Evolutionary conservation across 2,113 vertebrate genomes (phyloP).

Genomic region (Sebastes schlegelii): DNA sequence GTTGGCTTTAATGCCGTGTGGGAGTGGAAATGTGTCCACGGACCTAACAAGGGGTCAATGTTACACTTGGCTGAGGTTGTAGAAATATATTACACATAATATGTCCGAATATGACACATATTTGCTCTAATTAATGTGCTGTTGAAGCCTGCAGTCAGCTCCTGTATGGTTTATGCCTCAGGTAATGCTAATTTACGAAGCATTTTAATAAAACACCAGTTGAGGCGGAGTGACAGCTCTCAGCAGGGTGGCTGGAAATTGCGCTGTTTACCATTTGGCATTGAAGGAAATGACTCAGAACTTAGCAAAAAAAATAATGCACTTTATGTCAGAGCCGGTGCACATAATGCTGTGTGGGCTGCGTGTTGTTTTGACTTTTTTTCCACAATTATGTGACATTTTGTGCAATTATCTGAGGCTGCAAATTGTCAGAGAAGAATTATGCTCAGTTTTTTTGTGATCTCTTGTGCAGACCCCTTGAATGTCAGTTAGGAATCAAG

Average conservation of each 20-base stretch:
- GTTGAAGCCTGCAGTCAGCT: constrained; percentile 55
- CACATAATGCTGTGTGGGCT: constrained; percentile 70
- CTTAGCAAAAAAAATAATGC: constrained; percentile 45
- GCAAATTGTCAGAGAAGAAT: constrained; percentile 64
- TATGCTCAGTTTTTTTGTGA: constrained; percentile 51
- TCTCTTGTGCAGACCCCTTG: constrained; percentile 55
- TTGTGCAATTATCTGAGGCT: constrained; percentile 75
- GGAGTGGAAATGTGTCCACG: constrained; percentile 53
- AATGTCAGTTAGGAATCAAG: constrained; percentile 69
- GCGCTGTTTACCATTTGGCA: constrained; percentile 74
- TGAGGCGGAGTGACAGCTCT: constrained; percentile 74
- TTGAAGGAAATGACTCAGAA: constrained; percentile 77
- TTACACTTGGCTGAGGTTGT: constrained; percentile 64
- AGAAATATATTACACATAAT: constrained; percentile 70
- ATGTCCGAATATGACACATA: constrained; percentile 64
- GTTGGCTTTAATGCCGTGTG: constrained; percentile 52
- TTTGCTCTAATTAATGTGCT: constrained; percentile 77
- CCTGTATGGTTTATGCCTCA: constrained; percentile 59
- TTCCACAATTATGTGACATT: constrained; percentile 76
- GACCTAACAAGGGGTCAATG: constrained; percentile 69
- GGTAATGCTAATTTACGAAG: constrained; percentile 74
- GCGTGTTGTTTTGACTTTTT: constrained; percentile 77
- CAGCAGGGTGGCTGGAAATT: constrained; percentile 72
- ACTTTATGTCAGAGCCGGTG: constrained; percentile 65
- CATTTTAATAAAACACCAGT: constrained; percentile 69